phyloP scores from a whole-genome alignment of 2,888 invertebrate species.

The Aphelenchoides bicaudatus region DNA sequence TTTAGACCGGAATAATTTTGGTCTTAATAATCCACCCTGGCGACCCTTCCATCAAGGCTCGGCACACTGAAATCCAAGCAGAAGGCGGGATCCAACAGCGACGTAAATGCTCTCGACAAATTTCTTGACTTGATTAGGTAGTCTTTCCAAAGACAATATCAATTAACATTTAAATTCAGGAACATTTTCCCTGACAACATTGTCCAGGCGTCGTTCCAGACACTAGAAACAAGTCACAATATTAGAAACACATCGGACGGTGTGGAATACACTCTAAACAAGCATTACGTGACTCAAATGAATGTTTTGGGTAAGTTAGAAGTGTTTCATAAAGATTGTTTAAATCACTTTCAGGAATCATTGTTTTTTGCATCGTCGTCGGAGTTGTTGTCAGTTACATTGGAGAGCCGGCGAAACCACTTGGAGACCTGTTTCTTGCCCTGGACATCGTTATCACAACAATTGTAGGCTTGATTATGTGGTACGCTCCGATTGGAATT shows the following conservation, averaged over 20 bases:
- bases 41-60: slow-evolving; percentile 60
- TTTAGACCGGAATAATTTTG: slow-evolving; percentile 66
- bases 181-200: slow-evolving; percentile 87
- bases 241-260: slow-evolving; percentile 71
- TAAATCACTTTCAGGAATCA: slow-evolving; percentile 37
- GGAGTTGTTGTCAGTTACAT: slow-evolving; percentile 82
- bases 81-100: not conserved
- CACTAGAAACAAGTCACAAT: slow-evolving; percentile 54
- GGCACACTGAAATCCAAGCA: not conserved
- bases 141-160: not conserved
- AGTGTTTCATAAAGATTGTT: not conserved
- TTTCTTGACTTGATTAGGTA: slow-evolving; percentile 69
- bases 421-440: slow-evolving; percentile 68
- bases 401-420: slow-evolving; percentile 71
- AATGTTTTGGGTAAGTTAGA: slow-evolving; percentile 68
- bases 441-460: slow-evolving; percentile 84
- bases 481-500: slow-evolving; percentile 74
- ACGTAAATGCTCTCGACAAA: slow-evolving; percentile 41
- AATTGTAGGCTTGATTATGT: slow-evolving; percentile 85
- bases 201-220: slow-evolving; percentile 70
- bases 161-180: slow-evolving; percentile 30
- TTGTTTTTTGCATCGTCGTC: slow-evolving; percentile 76
- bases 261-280: slow-evolving; percentile 18
- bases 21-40: slow-evolving; percentile 70
- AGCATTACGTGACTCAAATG: slow-evolving; percentile 66